Evolutionary conservation across 2,888 invertebrate genomes (phyloP), one percentile per base, ranked within the genome.

Genomic region (Tipula unca): DNA sequence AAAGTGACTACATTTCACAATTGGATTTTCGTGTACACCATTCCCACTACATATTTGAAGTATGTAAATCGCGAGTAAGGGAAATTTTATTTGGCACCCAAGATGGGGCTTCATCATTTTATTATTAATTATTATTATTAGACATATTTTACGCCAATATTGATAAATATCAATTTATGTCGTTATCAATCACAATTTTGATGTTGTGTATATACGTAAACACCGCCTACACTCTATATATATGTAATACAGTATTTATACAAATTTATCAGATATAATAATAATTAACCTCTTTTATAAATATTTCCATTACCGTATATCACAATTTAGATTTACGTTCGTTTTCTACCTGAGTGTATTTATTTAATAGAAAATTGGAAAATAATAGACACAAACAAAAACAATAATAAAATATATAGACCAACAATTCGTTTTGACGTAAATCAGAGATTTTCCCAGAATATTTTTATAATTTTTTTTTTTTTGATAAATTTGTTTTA

Each of bases 251-350:
- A n/a, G 48, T 25, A 10, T 69, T 8, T 69, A 69, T 3, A 54
- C 69, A 48, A n/a, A 25, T 10, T 69, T 69, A 69, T 17, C n/a
- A 54, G 48, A 69, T 69, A 69, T 69, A 69, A 10, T n/a, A n/a
- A n/a, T n/a, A 69, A 6, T 69, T 69, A 69, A 25, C 69, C 25
- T 20, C 69, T n/a, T n/a, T n/a, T 69, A 69, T 69, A 69, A 69
- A 69, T 69, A 69, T 69, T 69, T 69, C 69, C 69, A 69, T 69
- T 69, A 69, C 69, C 69, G 69, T 69, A n/a, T n/a, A 69, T 69
- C 69, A 69, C 25, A 69, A 69, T 69, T 69, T 69, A 10, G 69
- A 69, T 69, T 69, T 69, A 69, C 17, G 48, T 48, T 69, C 69
- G 4, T 25, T 69, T 69, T 69, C 69, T 69, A 69, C 69, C 69